Evolutionary conservation across 2,888 invertebrate species (phyloP), one percentile per base, ranked within the genome.

Genomic region (Leptinotarsa juncta): DNA sequence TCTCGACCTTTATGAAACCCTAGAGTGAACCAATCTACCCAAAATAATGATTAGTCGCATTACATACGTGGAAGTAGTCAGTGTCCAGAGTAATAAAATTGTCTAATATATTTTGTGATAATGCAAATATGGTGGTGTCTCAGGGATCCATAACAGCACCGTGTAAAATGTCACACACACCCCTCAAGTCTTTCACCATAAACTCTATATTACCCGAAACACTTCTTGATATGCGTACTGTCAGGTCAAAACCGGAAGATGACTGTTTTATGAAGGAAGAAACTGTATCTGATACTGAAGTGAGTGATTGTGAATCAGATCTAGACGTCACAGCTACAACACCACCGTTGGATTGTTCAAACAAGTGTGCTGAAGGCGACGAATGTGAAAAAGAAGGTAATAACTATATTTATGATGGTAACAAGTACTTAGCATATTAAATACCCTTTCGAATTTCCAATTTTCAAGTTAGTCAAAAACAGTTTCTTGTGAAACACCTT

Each of bases 141-240:
- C 78, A 77, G 71, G 78, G 77, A 77, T 76, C 79, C 65, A 65
- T 73, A 62, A 72, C 75, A 14, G 76, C 67, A 76, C 76, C 78
- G 77, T 78, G 78, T 69, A 81, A 82, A 76, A 91, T 91, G 90
- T 91, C 92, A 74, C 90, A 91, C 65, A 90, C 91, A 74, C 91
- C 92, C 4, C 86, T 92, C 1, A 93, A 92, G 89, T 94, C 92
- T 85, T 96, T 96, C 89, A 94, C 94, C 84, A 96, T 96, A 84
- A 94, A 94, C 85, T 92, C 94, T 83, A 92, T 96, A 80, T 89
- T 96, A 73, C 85, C 89, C 76, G 87, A 89, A 78, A 84, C 89
- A 4, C 89, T 73, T 65, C 55, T 77, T 60, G 81, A 79, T 65
- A 77, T 74, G 55, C 76, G 73, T 72, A 77, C 69, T 50, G 75